Conservation (phyloP, 2,113 vertebrate species). For the Oxyruncus cristatus region DNA sequence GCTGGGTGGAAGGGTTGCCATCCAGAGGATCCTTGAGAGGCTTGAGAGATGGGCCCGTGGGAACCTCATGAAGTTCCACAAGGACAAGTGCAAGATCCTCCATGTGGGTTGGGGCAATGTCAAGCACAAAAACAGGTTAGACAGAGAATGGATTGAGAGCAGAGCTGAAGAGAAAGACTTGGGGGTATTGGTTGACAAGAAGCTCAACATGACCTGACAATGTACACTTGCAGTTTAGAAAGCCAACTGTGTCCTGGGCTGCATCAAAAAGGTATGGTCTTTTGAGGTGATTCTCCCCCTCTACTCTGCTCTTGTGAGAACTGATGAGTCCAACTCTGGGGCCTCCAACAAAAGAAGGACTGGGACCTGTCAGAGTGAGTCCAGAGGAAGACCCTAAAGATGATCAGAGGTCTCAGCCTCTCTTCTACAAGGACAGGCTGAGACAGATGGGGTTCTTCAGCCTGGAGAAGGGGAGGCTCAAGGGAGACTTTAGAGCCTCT, state of each 20-base stretch:
- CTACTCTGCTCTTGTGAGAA: not conserved
- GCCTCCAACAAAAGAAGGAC: not conserved
- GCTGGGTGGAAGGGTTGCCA: not conserved
- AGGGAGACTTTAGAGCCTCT: not conserved
- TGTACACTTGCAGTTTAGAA: not conserved
- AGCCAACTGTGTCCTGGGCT: not conserved
- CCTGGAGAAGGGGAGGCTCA: not conserved
- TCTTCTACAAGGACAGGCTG: not conserved
- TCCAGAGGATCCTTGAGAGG: not conserved
- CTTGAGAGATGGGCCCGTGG: not conserved
- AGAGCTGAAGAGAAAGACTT: not conserved
- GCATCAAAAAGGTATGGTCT: not conserved
- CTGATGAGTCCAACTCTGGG: not conserved
- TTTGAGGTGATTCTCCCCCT: not conserved
- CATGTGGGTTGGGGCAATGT: not conserved
- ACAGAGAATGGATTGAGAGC: not conserved
- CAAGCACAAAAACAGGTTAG: not conserved
- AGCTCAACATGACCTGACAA: not conserved
- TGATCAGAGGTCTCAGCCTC: not conserved
- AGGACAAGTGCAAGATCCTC: not conserved
- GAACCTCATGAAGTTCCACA: not conserved
- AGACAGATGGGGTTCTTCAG: not conserved
- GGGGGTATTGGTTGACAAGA: not conserved
- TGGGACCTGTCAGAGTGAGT: not conserved
- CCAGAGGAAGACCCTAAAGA: not conserved